These are phyloP conservation scores for Drosophila equinoxialis DNA, from an alignment of 1,140 invertebrate species.

Conservation along the genomic window DNA sequence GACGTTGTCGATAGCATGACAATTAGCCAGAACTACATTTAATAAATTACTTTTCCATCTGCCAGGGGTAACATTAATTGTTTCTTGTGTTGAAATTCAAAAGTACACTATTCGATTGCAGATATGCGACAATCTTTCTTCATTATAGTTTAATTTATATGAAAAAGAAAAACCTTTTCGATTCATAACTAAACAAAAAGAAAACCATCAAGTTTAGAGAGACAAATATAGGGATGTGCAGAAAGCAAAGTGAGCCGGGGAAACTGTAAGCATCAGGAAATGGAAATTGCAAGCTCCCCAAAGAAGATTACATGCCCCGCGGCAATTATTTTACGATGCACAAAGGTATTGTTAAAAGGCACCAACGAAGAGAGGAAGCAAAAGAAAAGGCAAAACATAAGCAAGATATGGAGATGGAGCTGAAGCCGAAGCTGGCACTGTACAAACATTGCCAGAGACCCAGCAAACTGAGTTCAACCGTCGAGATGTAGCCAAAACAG, in stretches of 20 bases:
- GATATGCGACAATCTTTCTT: constrained; percentile 36
- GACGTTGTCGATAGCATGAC: constrained; percentile 74
- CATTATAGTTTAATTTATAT: neutral
- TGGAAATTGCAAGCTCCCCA: constrained; percentile 75
- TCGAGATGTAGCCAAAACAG: constrained; percentile 47
- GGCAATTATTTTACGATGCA: constrained; percentile 82
- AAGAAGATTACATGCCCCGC: constrained; percentile 76
- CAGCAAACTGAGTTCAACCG: neutral
- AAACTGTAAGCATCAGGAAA: constrained; percentile 32
- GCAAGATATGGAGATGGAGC: neutral
- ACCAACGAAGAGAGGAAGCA: constrained; percentile 25
- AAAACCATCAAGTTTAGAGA: constrained; percentile 15
- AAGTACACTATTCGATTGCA: constrained; percentile 57
- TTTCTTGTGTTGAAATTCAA: constrained; percentile 66
- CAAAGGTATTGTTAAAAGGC: constrained; percentile 80
- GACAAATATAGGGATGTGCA: neutral
- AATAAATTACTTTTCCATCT: constrained; percentile 48
- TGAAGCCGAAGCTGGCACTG: constrained; percentile 23
- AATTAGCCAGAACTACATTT: constrained; percentile 73
- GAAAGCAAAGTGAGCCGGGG: too few species aligned
- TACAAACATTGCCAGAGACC: constrained; percentile 60
- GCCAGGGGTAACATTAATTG: constrained; percentile 53
- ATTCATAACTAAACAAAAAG: neutral
- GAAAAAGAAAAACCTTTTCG: neutral
- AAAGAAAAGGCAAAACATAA: constrained; percentile 28